Evolutionary conservation across 64 coral and sea anemone genomes (phyloP), one percentile per base, ranked within the genome.

Genomic region (Catalaphyllia jardinei): DNA sequence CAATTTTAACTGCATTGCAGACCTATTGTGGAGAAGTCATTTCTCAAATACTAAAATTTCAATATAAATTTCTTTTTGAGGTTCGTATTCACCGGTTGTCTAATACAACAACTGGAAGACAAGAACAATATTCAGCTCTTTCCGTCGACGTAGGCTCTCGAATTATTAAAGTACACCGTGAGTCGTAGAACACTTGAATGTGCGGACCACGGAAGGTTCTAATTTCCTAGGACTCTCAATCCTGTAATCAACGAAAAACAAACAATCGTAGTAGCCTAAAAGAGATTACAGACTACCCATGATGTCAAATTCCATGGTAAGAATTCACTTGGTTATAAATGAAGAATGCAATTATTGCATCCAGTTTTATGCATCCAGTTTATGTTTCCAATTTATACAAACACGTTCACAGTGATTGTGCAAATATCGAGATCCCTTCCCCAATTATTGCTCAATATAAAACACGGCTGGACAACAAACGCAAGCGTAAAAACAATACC

Each of bases 371-470:
- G 42, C 42, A 46, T 46, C 22, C 65, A 22, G 64, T 11, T 8
- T 25, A 69, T 11, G 5, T 69, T 28, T 69, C 65, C 65, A n/a
- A n/a, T n/a, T n/a, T 0, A 25, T n/a, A 69, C 65, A 69, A 69
- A 69, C 65, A 69, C 65, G 65, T 22, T 10, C 65, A 25, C 65
- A 69, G 29, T 69, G 22, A 69, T 69, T 27, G 24, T 31, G 52
- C 61, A 80, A 80, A 80, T 30, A 62, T 17, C 16, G n/a, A 30
- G 78, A 65, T 83, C 60, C 18, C 79, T 65, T 83, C 79, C 7
- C 24, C 30, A 65, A 38, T 50, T 22, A 67, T 69, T 29, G 28
- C 77, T 60, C 78, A 33, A 80, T 80, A 46, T 46, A 8, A 46
- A 60, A 13, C 19, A 4, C 13, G 57, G 14, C 16, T 28, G 4